These are phyloP conservation scores for Scaptomyza pallida DNA, from an alignment of 1,140 invertebrate species.

Conservation along the genomic window DNA sequence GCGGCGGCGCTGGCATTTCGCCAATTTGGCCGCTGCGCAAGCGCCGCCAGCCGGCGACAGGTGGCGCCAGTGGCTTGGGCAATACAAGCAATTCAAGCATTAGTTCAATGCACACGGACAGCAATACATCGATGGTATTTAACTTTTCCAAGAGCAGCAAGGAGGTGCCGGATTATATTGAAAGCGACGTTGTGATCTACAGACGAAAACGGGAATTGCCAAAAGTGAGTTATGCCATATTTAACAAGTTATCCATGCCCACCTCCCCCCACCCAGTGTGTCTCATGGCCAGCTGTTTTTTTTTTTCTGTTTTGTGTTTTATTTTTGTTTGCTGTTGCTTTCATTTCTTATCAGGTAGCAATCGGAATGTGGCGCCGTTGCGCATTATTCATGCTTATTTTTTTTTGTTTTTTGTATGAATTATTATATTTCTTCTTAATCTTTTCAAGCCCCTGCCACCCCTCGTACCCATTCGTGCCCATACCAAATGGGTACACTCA, in stretches of 20 bases:
- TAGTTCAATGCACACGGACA: conserved; percentile 16
- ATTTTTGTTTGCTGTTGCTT: conserved; percentile 17
- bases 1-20: conserved; percentile 37
- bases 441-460: conserved; percentile 30
- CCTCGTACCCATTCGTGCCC: neutral
- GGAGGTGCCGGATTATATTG: conserved; percentile 94
- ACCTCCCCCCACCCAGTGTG: neutral
- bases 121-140: conserved; percentile 91
- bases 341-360: conserved; percentile 33
- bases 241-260: neutral
- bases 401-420: conserved; percentile 46
- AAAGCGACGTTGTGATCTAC: conserved; percentile 92
- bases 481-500: neutral
- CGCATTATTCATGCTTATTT: conserved; percentile 76
- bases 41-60: conserved; percentile 44
- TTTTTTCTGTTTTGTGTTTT: neutral
- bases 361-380: conserved; percentile 50
- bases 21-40: conserved; percentile 75
- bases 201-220: conserved; percentile 87
- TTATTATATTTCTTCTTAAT: conserved; percentile 67
- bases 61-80: conserved; percentile 41
- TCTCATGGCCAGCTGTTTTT: conserved; percentile 20
- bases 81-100: conserved; percentile 35
- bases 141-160: conserved; percentile 92
- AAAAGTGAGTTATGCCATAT: conserved; percentile 86